Conservation (phyloP, 2,797 vertebrate species). For the Gallinago nigripennis region DNA sequence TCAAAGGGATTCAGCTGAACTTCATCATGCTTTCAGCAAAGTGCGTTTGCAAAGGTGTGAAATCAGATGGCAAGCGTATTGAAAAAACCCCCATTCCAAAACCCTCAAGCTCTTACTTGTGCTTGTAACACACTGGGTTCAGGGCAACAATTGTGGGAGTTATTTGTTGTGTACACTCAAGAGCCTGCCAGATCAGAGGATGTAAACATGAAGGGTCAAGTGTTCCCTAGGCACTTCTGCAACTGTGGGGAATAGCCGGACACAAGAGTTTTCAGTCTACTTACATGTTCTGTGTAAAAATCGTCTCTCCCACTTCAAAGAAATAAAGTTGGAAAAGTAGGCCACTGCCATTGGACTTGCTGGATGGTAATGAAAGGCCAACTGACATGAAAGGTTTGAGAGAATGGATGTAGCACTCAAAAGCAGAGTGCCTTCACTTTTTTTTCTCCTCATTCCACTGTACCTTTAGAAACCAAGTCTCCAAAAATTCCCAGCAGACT, state of each 20-base stretch:
- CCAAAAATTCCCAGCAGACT: neutral
- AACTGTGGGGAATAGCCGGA: neutral
- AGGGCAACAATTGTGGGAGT: neutral
- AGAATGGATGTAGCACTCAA: neutral
- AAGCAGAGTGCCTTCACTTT: neutral
- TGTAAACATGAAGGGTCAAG: neutral
- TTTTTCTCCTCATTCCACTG: neutral
- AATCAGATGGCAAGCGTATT: neutral
- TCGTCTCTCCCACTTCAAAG: neutral
- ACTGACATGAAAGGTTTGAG: neutral
- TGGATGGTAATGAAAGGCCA: neutral
- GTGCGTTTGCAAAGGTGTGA: slow-evolving; percentile 26
- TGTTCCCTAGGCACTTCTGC: neutral
- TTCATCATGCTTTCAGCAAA: slow-evolving; percentile 26
- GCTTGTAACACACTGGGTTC: neutral
- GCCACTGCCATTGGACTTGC: neutral
- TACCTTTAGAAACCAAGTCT: neutral
- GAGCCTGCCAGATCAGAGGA: neutral
- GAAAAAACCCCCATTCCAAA: neutral
- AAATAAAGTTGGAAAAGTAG: neutral
- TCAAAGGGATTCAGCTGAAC: slow-evolving; percentile 47
- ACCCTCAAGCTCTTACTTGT: neutral
- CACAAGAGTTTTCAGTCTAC: neutral
- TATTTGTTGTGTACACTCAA: neutral
- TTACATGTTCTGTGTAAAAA: neutral